Conservation (phyloP, 2,888 invertebrate species). For the Strigamia crassipes region DNA sequence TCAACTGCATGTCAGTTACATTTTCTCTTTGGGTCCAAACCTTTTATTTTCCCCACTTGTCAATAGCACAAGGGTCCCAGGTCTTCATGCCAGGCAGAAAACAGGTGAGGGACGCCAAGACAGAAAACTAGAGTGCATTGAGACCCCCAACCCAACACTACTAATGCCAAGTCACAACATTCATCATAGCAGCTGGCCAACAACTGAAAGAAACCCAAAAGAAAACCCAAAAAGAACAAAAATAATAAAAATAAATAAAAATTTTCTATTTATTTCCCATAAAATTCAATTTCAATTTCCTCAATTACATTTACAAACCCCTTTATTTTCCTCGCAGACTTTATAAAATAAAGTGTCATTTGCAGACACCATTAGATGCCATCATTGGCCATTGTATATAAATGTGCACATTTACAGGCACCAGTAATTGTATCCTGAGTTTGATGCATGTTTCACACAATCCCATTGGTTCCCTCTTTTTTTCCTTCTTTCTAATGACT, state of each 20-base stretch:
- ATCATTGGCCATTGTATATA: slow-evolving; percentile 35
- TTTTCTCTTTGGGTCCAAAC: slow-evolving; percentile 24
- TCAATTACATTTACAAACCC: slow-evolving; percentile 1
- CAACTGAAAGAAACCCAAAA: not conserved
- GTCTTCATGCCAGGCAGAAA: slow-evolving; percentile 16
- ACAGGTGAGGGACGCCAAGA: slow-evolving; percentile 36
- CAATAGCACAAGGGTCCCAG: slow-evolving; percentile 33
- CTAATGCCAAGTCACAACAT: slow-evolving; percentile 34
- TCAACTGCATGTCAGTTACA: slow-evolving; percentile 28
- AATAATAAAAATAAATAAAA: not conserved
- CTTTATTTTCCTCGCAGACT: not conserved
- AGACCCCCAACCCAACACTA: slow-evolving; percentile 32
- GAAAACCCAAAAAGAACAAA: not conserved
- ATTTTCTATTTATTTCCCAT: not conserved
- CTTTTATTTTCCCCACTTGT: slow-evolving; percentile 36
- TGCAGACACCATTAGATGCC: slow-evolving; percentile 23
- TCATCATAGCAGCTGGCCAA: slow-evolving; percentile 33
- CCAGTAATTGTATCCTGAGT: slow-evolving; percentile 25
- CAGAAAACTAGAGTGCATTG: slow-evolving; percentile 30
- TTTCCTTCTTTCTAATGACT: slow-evolving; percentile 20
- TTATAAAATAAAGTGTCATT: slow-evolving; percentile 11
- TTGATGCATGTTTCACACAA: slow-evolving; percentile 32
- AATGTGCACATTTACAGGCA: slow-evolving; percentile 24
- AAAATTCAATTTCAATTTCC: not conserved
- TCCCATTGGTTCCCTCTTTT: slow-evolving; percentile 2